Base-by-base conservation (phyloP, 2,888 invertebrate species). In the Escarpia spicata region DNA sequence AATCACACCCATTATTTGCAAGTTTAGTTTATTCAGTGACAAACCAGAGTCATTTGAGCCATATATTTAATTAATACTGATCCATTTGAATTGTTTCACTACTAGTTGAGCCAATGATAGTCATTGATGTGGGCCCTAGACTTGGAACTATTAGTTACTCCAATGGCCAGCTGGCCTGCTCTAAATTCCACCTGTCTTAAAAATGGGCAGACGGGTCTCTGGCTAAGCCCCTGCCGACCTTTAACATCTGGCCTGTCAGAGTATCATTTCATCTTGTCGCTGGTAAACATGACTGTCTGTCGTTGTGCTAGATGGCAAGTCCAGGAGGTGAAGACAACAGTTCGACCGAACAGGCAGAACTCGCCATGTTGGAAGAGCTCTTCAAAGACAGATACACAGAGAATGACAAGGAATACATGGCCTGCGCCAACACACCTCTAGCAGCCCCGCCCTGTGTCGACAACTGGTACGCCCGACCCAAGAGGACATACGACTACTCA, bases 371-470 rank as follows among this genome's bases (percentile, higher is more conserved):
- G 91, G 94, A 94, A 45, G 93, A 94, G 90, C 37, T 93, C 91
- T 94, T 94, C 92, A 91, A 93, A 75, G 92, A 93, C 26, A 91
- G 94, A 12, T 94, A 93, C 92, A 94, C 94, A 15, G 94, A 94
- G 12, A 92, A 75, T 4, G 94, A 94, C 91, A 91, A 92, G 31
- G 94, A 92, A 9, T 94, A 93, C 75, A 91, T 92, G 43, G 91
- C 93, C 43, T 93, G 92, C 0, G 90, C 90, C n/a, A 93, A 93
- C 52, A 93, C 92, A 91, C 93, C 93, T 0, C 92, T 93, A n/a
- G 94, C 93, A 90, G 92, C 93, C 0, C 93, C 93, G 90, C 94
- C 94, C 12, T 94, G 94, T 93, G 93, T 94, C 43, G 92, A 92
- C 60, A 93, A 93, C 26, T 94, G 93, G 75, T 94, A 92, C 60